phyloP scores from a whole-genome alignment of 1,140 invertebrate genomes.

The Atta cephalotes region DNA sequence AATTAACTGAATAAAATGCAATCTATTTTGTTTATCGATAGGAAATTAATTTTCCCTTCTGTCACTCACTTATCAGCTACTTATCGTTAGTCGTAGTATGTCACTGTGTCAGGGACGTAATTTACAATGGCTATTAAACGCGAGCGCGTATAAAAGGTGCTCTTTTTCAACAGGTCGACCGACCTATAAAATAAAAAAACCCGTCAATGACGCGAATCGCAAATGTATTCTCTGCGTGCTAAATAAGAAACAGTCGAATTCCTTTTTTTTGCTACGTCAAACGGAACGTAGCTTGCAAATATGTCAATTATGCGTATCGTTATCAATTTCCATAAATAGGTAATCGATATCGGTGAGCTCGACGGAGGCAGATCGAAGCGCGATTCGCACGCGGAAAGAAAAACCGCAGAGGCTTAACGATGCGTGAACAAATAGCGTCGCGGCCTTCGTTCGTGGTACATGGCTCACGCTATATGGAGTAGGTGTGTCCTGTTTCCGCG shows the following conservation, averaged over 20 bases:
- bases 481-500: slow-evolving; percentile 36
- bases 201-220: not conserved
- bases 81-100: slow-evolving; percentile 6
- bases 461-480: not conserved
- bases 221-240: not conserved
- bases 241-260: not conserved
- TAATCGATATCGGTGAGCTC: slow-evolving; percentile 10
- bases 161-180: slow-evolving; percentile 6
- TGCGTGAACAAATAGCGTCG: slow-evolving; percentile 34
- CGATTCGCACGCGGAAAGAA: slow-evolving; percentile 25
- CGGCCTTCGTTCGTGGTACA: slow-evolving; percentile 6
- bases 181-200: slow-evolving; percentile 12
- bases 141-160: not conserved
- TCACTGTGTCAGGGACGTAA: slow-evolving; percentile 25
- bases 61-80: slow-evolving; percentile 30
- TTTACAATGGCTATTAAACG: slow-evolving; percentile 23
- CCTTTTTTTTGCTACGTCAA: not conserved
- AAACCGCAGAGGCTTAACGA: not conserved
- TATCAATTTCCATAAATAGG: slow-evolving; percentile 1
- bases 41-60: slow-evolving; percentile 21
- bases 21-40: not conserved
- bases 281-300: slow-evolving; percentile 7
- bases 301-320: not conserved
- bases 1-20: too few relatives aligned
- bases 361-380: not conserved